Evolutionary conservation across 2,797 vertebrate genomes (phyloP).

Genomic region (Schizopygopsis pylzovi): DNA sequence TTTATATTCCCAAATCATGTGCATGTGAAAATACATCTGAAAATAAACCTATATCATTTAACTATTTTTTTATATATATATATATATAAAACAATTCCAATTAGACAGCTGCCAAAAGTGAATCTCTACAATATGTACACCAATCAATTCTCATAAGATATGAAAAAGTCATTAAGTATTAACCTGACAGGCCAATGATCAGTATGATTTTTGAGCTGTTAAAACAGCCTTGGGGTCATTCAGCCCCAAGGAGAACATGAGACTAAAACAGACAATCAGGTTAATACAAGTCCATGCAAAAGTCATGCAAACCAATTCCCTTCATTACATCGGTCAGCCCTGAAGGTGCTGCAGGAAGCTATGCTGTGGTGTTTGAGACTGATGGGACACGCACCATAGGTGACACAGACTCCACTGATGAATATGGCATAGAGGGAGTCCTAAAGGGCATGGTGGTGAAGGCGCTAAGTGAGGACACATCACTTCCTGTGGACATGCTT

Average conservation of each 20-base stretch:
- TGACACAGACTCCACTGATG: slow-evolving; percentile 36
- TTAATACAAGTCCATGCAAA: neutral
- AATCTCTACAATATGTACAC: neutral
- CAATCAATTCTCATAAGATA: neutral
- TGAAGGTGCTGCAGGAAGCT: slow-evolving; percentile 82
- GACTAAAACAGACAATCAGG: neutral
- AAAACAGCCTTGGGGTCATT: neutral
- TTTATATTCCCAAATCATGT: neutral
- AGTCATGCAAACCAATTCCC: slow-evolving; percentile 20
- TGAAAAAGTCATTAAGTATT: neutral
- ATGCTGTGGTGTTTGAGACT: slow-evolving; percentile 85
- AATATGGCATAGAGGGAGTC: slow-evolving; percentile 71
- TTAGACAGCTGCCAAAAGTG: neutral
- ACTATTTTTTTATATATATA: neutral
- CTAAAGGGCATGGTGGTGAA: slow-evolving; percentile 85
- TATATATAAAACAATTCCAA: neutral
- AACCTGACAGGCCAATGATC: neutral
- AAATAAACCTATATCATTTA: neutral
- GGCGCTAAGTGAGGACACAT: slow-evolving; percentile 83
- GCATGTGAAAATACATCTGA: neutral
- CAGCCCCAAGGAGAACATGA: neutral
- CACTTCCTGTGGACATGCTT: slow-evolving; percentile 81
- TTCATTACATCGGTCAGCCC: slow-evolving; percentile 72
- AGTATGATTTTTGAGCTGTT: slow-evolving; percentile 14
- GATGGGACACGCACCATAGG: slow-evolving; percentile 62